Evolutionary conservation across 2,888 invertebrate genomes (phyloP).

Genomic region (Lasioglossum malachurum): DNA sequence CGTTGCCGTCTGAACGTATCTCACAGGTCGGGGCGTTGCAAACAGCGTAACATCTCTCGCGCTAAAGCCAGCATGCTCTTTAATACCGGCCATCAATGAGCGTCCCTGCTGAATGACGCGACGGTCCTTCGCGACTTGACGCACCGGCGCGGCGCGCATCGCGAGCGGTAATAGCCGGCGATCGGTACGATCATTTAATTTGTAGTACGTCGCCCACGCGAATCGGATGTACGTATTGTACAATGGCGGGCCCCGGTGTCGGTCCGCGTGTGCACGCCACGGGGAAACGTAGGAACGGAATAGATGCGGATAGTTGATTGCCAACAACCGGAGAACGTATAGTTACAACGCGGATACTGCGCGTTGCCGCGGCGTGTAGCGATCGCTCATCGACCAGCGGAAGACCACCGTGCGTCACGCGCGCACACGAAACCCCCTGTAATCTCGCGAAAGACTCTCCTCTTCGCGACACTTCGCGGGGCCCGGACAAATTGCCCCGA

Average conservation of each 20-base stretch:
- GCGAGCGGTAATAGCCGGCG: constrained; percentile 24
- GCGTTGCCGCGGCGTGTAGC: constrained; percentile 64
- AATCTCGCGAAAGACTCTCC: constrained; percentile 48
- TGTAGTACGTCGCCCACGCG: constrained; percentile 46
- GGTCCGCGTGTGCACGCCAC: constrained; percentile 51
- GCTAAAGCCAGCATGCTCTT: neutral
- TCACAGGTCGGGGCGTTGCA: neutral
- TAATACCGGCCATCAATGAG: constrained; percentile 5
- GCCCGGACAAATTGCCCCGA: constrained; percentile 60
- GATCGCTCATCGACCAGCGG: constrained; percentile 61
- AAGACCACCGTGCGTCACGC: constrained; percentile 53
- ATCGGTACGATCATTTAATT: constrained; percentile 55
- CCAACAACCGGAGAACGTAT: constrained; percentile 57
- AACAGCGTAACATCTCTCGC: neutral
- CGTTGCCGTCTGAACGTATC: neutral
- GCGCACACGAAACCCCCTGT: constrained; percentile 25
- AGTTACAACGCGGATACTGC: constrained; percentile 52
- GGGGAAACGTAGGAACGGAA: constrained; percentile 52
- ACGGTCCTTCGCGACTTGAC: constrained; percentile 4
- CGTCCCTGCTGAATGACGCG: neutral
- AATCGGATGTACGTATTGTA: neutral
- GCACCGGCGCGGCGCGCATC: neutral
- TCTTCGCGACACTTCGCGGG: constrained; percentile 50
- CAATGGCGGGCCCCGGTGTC: constrained; percentile 34
- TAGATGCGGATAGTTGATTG: constrained; percentile 67